Evolutionary conservation across 1,140 invertebrate genomes (phyloP).

Genomic region (Andrena cerasifolii): DNA sequence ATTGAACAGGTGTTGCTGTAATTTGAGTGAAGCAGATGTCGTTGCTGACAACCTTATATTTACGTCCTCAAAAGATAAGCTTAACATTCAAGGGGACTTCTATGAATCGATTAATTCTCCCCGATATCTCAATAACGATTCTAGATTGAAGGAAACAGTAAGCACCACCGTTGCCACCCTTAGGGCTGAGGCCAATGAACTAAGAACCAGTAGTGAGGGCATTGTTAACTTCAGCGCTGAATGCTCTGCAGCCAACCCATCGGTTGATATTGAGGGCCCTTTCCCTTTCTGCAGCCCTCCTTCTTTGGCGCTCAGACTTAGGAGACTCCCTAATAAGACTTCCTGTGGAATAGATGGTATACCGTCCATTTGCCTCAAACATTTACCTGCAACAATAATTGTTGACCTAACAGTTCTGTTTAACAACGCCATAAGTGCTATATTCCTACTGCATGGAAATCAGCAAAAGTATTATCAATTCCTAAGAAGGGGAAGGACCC

Average conservation of each 20-base stretch:
- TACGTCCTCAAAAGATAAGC: neutral
- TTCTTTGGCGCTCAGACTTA: neutral
- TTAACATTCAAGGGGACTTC: neutral
- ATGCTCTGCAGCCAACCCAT: neutral
- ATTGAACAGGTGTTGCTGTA: neutral
- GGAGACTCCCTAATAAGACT: neutral
- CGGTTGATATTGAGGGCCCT: neutral
- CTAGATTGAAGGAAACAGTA: neutral
- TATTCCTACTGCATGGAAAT: neutral
- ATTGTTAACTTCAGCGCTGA: no score
- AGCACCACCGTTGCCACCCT: no score
- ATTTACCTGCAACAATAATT: neutral
- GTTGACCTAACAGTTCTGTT: neutral
- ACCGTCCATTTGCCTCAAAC: neutral
- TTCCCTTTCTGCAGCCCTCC: neutral
- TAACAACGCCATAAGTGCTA: neutral
- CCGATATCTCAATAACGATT: neutral
- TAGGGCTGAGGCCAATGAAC: neutral
- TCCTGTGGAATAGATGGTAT: neutral
- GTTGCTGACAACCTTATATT: neutral
- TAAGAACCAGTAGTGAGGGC: neutral
- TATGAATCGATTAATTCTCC: neutral
- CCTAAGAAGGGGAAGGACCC: no score
- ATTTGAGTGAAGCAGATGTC: no score
- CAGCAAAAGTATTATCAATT: neutral